Percentiles rank a stretch among this genome's conserved stretches.
These are phyloP conservation scores for Thysanoteuthis rhombus DNA, from an alignment of 2,888 invertebrate genomes.

Conservation along the genomic window DNA sequence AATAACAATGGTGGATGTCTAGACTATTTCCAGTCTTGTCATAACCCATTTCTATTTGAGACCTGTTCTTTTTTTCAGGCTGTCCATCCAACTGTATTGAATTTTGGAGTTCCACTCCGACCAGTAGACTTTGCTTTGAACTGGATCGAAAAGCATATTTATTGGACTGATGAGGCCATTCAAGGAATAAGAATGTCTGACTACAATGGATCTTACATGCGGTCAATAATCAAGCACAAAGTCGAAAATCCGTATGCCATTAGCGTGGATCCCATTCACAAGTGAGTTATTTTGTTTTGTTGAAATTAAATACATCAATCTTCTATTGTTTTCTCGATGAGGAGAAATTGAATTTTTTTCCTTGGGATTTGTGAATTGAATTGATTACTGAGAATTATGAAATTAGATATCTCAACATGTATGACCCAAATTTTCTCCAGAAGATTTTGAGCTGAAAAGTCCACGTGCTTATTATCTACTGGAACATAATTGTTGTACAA, in stretches of 20 bases:
- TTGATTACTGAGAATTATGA: too few species aligned
- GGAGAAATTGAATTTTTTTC: too few species aligned
- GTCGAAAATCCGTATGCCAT: slow-evolving; percentile 77
- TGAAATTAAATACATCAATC: neutral
- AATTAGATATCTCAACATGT: too few species aligned
- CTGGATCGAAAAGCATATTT: slow-evolving; percentile 80
- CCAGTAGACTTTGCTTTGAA: slow-evolving; percentile 91
- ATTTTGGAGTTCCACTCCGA: slow-evolving; percentile 50
- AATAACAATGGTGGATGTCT: neutral
- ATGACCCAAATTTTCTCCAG: too few species aligned
- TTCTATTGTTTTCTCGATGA: too few species aligned
- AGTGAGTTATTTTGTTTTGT: slow-evolving; percentile 66
- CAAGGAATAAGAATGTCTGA: slow-evolving; percentile 80
- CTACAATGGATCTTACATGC: slow-evolving; percentile 78
- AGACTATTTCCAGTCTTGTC: neutral
- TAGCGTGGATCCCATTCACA: slow-evolving; percentile 69
- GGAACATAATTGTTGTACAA: too few species aligned
- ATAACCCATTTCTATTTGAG: neutral
- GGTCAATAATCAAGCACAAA: slow-evolving; percentile 77
- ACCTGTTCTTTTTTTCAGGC: neutral
- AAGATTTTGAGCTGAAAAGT: too few species aligned
- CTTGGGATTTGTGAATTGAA: too few species aligned
- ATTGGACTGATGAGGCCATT: slow-evolving; percentile 85
- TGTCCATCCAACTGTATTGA: neutral
- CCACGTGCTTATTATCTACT: too few species aligned